These are phyloP conservation scores for Nicator chloris DNA, from an alignment of 2,113 vertebrate species.

Conservation along the genomic window DNA sequence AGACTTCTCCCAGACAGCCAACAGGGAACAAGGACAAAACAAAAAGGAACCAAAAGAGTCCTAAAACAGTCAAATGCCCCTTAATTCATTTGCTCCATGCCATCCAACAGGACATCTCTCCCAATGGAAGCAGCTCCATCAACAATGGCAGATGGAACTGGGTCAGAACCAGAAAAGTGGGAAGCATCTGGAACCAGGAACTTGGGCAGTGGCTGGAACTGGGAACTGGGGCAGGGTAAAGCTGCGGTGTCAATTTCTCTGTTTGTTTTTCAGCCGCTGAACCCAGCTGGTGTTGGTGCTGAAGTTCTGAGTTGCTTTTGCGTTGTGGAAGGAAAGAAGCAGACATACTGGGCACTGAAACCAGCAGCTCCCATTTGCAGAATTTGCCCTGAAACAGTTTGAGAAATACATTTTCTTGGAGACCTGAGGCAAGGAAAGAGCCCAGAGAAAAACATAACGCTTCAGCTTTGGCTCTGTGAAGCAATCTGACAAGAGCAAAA, in stretches of 20 bases:
- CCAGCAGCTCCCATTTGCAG: background rate
- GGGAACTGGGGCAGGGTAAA: background rate
- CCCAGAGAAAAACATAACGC: background rate
- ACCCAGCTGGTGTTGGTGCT: background rate
- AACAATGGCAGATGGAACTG: background rate
- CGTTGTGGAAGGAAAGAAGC: background rate
- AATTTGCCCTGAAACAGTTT: background rate
- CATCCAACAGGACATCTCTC: accelerated
- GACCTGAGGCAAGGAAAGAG: background rate
- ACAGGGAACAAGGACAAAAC: background rate
- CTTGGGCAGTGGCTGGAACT: background rate
- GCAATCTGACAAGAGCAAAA: background rate
- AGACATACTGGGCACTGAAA: accelerated
- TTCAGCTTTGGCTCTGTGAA: background rate
- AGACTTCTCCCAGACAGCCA: background rate
- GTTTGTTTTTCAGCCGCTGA: background rate
- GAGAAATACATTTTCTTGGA: background rate
- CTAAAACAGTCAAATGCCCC: background rate
- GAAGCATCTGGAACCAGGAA: background rate
- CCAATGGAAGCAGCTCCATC: background rate
- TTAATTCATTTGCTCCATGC: accelerated
- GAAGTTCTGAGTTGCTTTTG: background rate
- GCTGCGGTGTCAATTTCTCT: accelerated
- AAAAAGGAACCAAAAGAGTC: background rate
- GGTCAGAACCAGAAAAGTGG: background rate